Evolutionary conservation across 2,888 invertebrate species (phyloP), one percentile per base, ranked within the genome.

Genomic region (Pseudococcus longispinus): DNA sequence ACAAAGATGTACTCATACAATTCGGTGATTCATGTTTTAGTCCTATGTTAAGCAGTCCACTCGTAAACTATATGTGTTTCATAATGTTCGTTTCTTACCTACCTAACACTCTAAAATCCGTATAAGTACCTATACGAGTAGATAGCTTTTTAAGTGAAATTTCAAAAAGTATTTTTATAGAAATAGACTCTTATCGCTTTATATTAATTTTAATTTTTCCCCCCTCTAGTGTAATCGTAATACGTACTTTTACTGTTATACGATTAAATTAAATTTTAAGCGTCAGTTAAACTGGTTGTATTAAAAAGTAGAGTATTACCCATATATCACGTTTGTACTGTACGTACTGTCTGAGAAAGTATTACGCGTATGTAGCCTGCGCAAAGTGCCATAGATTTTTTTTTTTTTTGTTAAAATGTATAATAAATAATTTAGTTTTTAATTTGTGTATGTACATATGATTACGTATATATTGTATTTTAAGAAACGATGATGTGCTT

Each of bases 331-430:
- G 42, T 80, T 80, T 37, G 37, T 74, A 65, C 20, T 20, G n/a
- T 46, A 15, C 15, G 42, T 37, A 42, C 29, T 51, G 46, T 26
- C 46, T 23, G 44, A 18, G 70, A 65, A 65, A 85, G 44, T 85
- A 85, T 70, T 65, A 65, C 70, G 70, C 85, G 65, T 65, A 85
- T 65, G 42, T 85, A 65, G 60, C 65, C 65, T 65, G 37, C 42
- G 29, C 32, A 60, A 70, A 65, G 85, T 85, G 85, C 85, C 85
- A 85, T 85, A 65, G 42, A 42, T 42, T 65, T 65, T 65, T 32
- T 65, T 65, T 32, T 32, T 42, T 65, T 70, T 44, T 84, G 46
- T 55, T 46, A 55, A 55, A 13, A 15, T 32, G 55, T 83, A 55
- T 60, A 55, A 55, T 23, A 84, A 84, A 84, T 29, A 70, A 44